A percentile compares a stretch with the other conserved stretches of the same genome.
Evolutionary conservation across 2,888 invertebrate genomes (phyloP).

Genomic region (Cerceris ruficornis): DNA sequence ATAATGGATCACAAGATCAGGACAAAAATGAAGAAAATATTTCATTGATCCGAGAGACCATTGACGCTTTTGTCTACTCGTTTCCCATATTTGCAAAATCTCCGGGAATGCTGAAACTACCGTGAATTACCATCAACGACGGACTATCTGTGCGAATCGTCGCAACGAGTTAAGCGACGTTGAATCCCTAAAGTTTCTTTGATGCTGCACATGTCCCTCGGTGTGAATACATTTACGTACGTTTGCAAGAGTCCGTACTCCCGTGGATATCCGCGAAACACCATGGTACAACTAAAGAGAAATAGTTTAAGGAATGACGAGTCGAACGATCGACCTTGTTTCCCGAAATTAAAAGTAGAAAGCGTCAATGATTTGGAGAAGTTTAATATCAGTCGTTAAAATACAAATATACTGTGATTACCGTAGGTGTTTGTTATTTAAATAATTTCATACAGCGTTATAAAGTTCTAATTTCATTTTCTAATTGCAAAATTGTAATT

Average conservation of each 20-base stretch:
- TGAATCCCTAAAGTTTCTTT: constrained; percentile 34
- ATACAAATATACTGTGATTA: too few relatives aligned
- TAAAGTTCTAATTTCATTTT: too few relatives aligned
- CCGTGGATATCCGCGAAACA: not conserved
- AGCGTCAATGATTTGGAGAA: constrained; percentile 24
- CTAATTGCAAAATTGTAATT: too few relatives aligned
- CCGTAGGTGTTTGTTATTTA: too few relatives aligned
- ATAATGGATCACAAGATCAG: too few relatives aligned
- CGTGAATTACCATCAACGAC: constrained; percentile 18
- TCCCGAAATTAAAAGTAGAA: constrained; percentile 26
- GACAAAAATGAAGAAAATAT: too few relatives aligned
- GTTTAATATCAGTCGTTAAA: too few relatives aligned
- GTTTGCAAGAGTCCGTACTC: constrained; percentile 12
- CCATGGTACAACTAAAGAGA: constrained; percentile 5
- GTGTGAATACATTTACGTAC: constrained; percentile 9
- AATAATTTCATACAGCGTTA: too few relatives aligned
- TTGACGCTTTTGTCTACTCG: not conserved
- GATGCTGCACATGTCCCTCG: constrained; percentile 23
- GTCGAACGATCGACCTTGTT: constrained; percentile 9
- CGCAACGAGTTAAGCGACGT: constrained; percentile 18
- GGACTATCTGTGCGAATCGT: constrained; percentile 13
- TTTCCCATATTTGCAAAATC: not conserved
- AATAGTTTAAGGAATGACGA: constrained; percentile 33
- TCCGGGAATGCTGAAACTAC: constrained; percentile 7
- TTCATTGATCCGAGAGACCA: too few relatives aligned